Conservation (phyloP, 2,113 vertebrate genomes). For the Pampusana beccarii region DNA sequence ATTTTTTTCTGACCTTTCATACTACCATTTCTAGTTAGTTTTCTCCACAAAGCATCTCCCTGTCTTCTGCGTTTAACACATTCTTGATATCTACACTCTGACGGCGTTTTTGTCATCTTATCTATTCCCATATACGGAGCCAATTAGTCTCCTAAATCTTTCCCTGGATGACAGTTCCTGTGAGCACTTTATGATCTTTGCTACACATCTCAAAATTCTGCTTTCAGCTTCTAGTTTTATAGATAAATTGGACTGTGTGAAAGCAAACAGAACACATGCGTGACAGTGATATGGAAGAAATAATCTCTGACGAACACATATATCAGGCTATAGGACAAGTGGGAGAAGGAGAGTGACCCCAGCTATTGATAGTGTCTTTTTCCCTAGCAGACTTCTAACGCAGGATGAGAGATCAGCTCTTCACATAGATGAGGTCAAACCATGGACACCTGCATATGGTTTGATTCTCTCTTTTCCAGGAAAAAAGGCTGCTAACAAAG, state of each 20-base stretch:
- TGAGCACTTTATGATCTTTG: not conserved
- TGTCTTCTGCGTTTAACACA: not conserved
- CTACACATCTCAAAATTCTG: not conserved
- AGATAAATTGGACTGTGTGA: not conserved
- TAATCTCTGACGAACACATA: rapidly evolving
- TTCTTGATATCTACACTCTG: not conserved
- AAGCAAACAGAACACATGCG: not conserved
- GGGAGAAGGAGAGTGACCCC: not conserved
- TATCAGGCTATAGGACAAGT: not conserved
- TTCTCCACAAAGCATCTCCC: not conserved
- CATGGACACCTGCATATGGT: not conserved
- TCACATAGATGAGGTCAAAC: not conserved
- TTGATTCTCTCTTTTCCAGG: not conserved
- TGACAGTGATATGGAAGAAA: not conserved
- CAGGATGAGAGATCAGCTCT: not conserved
- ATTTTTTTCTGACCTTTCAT: not conserved
- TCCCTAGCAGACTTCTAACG: not conserved
- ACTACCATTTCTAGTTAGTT: not conserved
- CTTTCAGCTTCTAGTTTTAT: not conserved
- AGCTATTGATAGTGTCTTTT: not conserved
- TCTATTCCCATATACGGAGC: not conserved
- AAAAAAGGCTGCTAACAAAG: not conserved
- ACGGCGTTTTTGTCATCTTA: not conserved
- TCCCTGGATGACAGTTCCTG: not conserved
- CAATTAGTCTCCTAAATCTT: not conserved